A percentile compares a stretch with the other conserved stretches of the same genome.
Evolutionary conservation across 2,797 vertebrate genomes (phyloP).

Genomic region (Tapera naevia): DNA sequence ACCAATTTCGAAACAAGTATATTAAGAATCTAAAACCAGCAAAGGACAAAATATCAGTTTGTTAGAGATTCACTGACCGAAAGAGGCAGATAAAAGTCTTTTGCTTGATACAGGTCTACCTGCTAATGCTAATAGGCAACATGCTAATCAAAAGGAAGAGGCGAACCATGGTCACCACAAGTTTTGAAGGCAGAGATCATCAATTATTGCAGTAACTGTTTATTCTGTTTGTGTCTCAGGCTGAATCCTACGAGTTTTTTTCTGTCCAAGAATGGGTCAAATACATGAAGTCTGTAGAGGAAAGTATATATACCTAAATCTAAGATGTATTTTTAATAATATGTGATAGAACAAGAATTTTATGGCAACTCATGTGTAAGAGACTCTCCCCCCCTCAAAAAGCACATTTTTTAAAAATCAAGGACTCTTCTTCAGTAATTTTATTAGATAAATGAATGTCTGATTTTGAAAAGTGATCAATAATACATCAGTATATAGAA

Average conservation of each 20-base stretch:
- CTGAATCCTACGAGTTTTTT: background rate
- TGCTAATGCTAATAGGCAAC: conserved; percentile 57
- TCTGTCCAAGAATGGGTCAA: background rate
- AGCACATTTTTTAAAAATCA: background rate
- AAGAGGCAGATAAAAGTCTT: conserved; percentile 73
- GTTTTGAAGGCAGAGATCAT: conserved; percentile 78
- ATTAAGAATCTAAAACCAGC: conserved; percentile 77
- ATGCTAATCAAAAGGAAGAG: conserved; percentile 76
- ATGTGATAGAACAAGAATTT: background rate
- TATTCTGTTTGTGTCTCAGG: conserved; percentile 81
- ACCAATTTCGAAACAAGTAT: conserved; percentile 78
- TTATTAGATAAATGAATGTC: background rate
- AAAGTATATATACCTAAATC: background rate
- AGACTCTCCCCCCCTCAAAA: background rate
- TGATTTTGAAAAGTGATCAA: background rate
- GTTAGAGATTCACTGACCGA: conserved; percentile 74
- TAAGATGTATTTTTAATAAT: background rate
- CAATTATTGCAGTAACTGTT: conserved; percentile 85
- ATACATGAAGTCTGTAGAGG: background rate
- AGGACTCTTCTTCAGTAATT: background rate
- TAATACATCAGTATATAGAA: background rate
- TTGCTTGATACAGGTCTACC: conserved; percentile 50
- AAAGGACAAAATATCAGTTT: conserved; percentile 72
- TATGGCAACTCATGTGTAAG: background rate
- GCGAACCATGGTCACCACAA: conserved; percentile 73